A percentile compares a stretch with the other conserved stretches of the same genome.
These are phyloP conservation scores for Tangachromis dhanisi DNA, from an alignment of 2,113 vertebrate genomes.

Conservation along the genomic window DNA sequence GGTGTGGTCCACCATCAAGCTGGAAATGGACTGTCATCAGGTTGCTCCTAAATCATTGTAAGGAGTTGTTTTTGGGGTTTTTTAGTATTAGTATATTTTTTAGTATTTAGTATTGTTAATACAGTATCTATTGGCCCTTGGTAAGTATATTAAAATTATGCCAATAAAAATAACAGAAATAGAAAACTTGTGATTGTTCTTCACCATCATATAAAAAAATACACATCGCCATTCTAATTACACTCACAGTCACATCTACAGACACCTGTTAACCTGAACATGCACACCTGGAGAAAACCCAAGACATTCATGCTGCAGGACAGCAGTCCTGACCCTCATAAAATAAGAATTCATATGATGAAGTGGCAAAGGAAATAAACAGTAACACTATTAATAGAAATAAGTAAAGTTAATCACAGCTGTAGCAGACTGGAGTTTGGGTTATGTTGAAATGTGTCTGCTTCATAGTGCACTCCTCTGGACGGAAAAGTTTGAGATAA, in stretches of 20 bases:
- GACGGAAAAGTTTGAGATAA: neutral
- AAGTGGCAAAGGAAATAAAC: neutral
- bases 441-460: neutral
- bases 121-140: neutral
- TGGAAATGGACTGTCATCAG: neutral
- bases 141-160: neutral
- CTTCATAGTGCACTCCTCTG: neutral
- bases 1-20: neutral
- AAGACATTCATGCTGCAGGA: neutral
- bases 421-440: neutral
- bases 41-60: neutral
- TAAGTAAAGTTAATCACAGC: neutral
- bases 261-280: neutral
- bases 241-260: neutral
- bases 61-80: neutral
- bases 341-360: neutral
- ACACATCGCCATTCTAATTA: neutral
- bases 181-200: neutral
- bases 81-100: neutral
- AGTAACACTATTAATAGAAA: neutral
- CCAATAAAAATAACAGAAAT: neutral
- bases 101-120: neutral
- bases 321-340: neutral
- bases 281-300: neutral
- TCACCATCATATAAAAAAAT: accelerated